These are phyloP conservation scores for Caenorhabditis brenneri DNA, from an alignment of 1,140 invertebrate species.

Conservation along the genomic window DNA sequence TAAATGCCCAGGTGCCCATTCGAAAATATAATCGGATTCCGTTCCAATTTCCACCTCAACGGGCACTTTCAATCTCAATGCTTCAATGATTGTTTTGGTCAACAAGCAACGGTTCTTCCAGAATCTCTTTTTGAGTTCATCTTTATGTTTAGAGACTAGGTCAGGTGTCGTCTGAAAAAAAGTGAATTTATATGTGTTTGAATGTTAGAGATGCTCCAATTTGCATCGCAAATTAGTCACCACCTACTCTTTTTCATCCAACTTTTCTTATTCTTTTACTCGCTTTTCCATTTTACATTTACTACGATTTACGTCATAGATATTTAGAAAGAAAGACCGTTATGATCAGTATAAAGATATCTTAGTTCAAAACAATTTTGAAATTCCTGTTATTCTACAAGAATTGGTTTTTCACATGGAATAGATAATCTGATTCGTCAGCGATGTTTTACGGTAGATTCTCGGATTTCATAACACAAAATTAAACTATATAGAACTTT, in stretches of 20 bases:
- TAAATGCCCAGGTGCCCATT: not conserved
- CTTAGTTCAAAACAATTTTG: too few species aligned
- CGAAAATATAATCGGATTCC: slow-evolving; percentile 6
- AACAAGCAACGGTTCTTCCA: not conserved
- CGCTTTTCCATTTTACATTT: not conserved
- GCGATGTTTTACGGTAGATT: too few species aligned
- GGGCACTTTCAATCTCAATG: not conserved
- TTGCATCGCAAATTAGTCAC: slow-evolving; percentile 38
- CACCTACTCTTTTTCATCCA: not conserved
- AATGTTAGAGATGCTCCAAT: slow-evolving; percentile 36
- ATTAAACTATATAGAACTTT: too few species aligned
- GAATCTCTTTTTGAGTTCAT: too few species aligned
- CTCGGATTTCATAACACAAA: too few species aligned
- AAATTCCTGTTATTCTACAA: too few species aligned
- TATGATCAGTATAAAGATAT: too few species aligned
- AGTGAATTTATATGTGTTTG: not conserved
- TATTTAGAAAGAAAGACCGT: too few species aligned
- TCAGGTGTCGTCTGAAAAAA: slow-evolving; percentile 3
- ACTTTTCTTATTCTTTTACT: not conserved
- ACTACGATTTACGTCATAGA: slow-evolving; percentile 21
- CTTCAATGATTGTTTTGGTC: not conserved
- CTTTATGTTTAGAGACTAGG: not conserved
- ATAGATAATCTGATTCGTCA: too few species aligned
- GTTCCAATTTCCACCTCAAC: not conserved
- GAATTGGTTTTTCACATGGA: too few species aligned